Evolutionary conservation across 2,113 vertebrate genomes (phyloP).

Genomic region (Grallaria varia): DNA sequence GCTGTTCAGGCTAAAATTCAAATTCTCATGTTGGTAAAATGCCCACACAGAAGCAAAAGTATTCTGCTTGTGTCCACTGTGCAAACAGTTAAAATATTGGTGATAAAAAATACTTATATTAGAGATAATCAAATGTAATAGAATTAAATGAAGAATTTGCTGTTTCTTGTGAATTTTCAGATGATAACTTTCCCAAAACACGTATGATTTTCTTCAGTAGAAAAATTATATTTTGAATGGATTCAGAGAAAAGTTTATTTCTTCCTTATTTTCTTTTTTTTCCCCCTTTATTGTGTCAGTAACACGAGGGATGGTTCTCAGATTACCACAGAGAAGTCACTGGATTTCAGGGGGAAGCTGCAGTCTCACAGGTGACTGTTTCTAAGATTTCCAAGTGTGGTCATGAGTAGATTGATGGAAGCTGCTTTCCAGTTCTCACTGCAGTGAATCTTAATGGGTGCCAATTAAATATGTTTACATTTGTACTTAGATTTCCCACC

Average conservation of each 20-base stretch:
- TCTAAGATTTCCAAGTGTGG: background rate
- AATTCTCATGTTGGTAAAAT: background rate
- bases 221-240: background rate
- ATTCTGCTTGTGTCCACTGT: background rate
- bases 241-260: background rate
- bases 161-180: background rate
- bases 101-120: background rate
- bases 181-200: background rate
- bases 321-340: background rate
- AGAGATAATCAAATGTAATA: background rate
- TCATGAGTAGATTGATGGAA: background rate
- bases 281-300: background rate
- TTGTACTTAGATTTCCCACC: background rate
- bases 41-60: background rate
- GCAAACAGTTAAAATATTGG: background rate
- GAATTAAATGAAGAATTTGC: background rate
- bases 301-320: background rate
- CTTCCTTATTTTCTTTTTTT: background rate
- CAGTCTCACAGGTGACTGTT: background rate
- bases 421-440: background rate
- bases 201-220: background rate
- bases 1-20: background rate
- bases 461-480: conserved; percentile 6
- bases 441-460: background rate
- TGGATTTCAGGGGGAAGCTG: background rate